Evolutionary conservation across 2,113 vertebrate genomes (phyloP).

Genomic region (Columba livia): DNA sequence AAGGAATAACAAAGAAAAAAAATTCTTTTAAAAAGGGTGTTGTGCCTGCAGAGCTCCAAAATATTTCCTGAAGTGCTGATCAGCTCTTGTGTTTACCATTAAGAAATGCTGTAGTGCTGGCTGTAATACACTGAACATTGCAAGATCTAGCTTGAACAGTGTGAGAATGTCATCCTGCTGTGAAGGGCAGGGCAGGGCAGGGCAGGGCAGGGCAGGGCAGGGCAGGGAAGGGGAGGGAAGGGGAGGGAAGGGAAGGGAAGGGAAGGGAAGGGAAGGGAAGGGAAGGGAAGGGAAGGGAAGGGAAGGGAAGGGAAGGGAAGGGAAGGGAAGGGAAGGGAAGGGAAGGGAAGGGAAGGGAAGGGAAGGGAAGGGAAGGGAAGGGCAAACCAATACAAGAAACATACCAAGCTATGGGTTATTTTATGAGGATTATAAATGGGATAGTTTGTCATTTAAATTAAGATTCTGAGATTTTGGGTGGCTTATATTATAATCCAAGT

Average conservation of each 20-base stretch:
- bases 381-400: not conserved
- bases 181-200: not conserved
- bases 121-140: not conserved
- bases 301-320: too few species aligned
- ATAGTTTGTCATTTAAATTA: not conserved
- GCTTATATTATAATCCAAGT: not conserved
- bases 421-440: not conserved
- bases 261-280: too few species aligned
- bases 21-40: not conserved
- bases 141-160: conserved; percentile 6
- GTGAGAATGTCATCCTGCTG: not conserved
- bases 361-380: not conserved
- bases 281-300: too few species aligned
- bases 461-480: not conserved
- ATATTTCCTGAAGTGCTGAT: not conserved
- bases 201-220: not conserved
- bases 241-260: not conserved
- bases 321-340: too few species aligned
- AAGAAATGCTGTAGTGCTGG: not conserved
- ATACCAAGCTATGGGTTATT: not conserved
- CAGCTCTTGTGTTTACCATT: not conserved
- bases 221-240: not conserved
- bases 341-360: too few species aligned
- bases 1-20: not conserved
- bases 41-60: not conserved